phyloP scores from a whole-genome alignment of 2,797 vertebrate species.

The Alauda arvensis region DNA sequence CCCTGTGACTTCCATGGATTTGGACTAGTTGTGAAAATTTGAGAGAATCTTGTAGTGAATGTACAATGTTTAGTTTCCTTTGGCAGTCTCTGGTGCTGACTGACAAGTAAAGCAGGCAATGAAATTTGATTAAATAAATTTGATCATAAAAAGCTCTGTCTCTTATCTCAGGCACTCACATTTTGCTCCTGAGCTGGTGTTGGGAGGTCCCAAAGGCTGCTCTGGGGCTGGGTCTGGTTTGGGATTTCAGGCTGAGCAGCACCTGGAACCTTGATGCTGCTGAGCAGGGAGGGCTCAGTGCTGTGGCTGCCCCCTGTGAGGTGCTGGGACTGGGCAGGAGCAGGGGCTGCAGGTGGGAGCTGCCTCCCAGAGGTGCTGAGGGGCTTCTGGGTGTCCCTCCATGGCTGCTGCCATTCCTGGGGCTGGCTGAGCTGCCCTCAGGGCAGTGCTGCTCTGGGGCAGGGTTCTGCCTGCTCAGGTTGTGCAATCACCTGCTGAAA shows the following conservation, averaged over 20 bases:
- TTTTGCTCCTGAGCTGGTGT: neutral
- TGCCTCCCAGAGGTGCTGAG: neutral
- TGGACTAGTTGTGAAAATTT: constrained; percentile 55
- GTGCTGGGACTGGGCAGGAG: neutral
- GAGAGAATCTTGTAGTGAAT: constrained; percentile 68
- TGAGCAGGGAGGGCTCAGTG: neutral
- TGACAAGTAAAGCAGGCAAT: constrained; percentile 68
- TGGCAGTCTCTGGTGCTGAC: constrained; percentile 71
- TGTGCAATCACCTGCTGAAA: constrained; percentile 43
- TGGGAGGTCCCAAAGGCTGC: neutral
- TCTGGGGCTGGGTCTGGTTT: neutral
- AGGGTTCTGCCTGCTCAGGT: constrained; percentile 35
- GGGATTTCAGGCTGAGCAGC: neutral
- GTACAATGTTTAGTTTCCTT: constrained; percentile 69
- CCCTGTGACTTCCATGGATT: neutral
- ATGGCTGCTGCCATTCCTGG: neutral
- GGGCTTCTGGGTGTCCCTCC: neutral
- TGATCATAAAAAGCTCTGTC: constrained; percentile 70
- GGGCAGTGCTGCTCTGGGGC: neutral
- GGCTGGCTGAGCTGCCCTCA: neutral
- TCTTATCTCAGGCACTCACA: constrained; percentile 31
- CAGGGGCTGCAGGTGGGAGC: neutral
- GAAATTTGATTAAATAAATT: constrained; percentile 79
- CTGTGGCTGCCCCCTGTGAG: neutral
- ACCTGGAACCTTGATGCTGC: neutral